These are phyloP conservation scores for Sterrhoptilus dennistouni DNA, from an alignment of 2,113 vertebrate species.

Conservation along the genomic window DNA sequence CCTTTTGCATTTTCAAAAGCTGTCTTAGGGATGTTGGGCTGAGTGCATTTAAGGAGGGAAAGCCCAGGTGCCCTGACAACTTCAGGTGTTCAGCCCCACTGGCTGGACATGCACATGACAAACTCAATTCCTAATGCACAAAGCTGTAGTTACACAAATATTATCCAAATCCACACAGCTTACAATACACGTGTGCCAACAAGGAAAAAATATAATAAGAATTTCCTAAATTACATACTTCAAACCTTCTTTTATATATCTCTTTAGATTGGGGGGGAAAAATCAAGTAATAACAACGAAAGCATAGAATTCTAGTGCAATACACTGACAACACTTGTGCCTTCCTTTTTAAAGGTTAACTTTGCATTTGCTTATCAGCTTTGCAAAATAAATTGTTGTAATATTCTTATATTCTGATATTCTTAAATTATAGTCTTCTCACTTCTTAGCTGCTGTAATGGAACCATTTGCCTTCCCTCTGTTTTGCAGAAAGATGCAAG, in stretches of 20 bases:
- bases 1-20: neutral
- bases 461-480: neutral
- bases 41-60: too few species aligned
- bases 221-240: neutral
- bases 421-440: conserved; percentile 1
- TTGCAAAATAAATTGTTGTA: neutral
- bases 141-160: neutral
- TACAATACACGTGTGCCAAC: neutral
- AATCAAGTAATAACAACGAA: neutral
- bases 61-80: neutral
- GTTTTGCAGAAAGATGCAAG: neutral
- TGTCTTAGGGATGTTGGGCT: neutral
- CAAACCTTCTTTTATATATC: neutral
- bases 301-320: neutral
- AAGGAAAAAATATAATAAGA: neutral
- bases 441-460: neutral
- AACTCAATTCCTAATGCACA: neutral
- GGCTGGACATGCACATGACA: neutral
- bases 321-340: neutral
- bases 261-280: neutral
- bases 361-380: conserved; percentile 2
- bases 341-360: conserved; percentile 7
- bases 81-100: neutral
- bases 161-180: neutral
- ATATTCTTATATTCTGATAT: conserved; percentile 4